A percentile compares a stretch with the other conserved stretches of the same genome.
Conservation (phyloP, 2,113 vertebrate species). For the Eptesicus fuscus region DNA sequence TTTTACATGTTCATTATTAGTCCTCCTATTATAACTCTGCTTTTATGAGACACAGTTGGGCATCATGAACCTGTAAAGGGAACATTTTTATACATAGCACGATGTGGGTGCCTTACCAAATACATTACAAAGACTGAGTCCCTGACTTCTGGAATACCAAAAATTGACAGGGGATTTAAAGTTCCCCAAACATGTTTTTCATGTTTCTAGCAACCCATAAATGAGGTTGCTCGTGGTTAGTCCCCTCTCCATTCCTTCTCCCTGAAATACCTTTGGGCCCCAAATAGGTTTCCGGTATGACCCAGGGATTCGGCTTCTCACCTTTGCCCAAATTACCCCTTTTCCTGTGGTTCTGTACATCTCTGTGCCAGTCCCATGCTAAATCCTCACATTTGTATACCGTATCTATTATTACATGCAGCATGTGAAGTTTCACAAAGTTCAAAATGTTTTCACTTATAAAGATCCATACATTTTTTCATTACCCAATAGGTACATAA, state of each 20-base stretch:
- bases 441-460: neutral
- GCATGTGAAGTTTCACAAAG: neutral
- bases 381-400: neutral
- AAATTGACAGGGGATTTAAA: neutral
- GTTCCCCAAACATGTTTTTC: slow-evolving; percentile 26
- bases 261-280: neutral
- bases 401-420: neutral
- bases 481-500: neutral
- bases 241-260: neutral
- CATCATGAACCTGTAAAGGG: neutral
- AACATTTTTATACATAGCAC: neutral
- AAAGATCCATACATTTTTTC: neutral
- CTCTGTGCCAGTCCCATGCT: neutral
- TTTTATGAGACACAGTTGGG: slow-evolving; percentile 31
- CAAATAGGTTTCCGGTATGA: neutral
- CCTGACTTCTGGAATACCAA: neutral
- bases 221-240: neutral
- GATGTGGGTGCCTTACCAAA: neutral
- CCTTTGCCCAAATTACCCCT: neutral
- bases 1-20: slow-evolving; percentile 49
- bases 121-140: slow-evolving; percentile 44
- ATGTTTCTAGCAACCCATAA: neutral
- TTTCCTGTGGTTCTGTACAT: neutral
- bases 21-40: slow-evolving; percentile 20
- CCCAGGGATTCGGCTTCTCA: neutral